These are phyloP conservation scores for Margaritifera margaritifera DNA, from an alignment of 2,888 invertebrate genomes.

Conservation along the genomic window DNA sequence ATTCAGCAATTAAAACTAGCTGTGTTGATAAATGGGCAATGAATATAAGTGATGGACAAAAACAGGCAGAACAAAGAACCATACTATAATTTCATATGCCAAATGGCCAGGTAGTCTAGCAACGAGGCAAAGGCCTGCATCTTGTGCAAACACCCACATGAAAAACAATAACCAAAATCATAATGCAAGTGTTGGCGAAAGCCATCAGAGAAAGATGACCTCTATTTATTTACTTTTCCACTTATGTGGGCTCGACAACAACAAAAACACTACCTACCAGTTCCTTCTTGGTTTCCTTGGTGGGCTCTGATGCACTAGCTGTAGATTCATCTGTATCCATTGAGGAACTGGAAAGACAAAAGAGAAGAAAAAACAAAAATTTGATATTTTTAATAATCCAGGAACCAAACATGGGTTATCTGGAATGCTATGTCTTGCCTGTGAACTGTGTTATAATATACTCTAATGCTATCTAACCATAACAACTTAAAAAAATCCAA, in stretches of 20 bases:
- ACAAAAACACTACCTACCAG: constrained; percentile 17
- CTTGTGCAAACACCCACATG: background rate
- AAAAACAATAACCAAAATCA: background rate
- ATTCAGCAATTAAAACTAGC: too few species aligned
- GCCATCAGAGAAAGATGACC: background rate
- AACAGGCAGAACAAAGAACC: too few species aligned
- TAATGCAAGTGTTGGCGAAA: background rate
- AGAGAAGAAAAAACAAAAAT: background rate
- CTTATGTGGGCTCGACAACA: background rate
- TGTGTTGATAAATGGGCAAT: too few species aligned
- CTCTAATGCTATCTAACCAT: too few species aligned
- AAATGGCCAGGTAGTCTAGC: too few species aligned
- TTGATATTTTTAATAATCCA: background rate
- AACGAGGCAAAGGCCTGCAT: background rate
- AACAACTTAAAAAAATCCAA: too few species aligned
- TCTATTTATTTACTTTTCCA: background rate
- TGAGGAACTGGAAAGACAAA: constrained; percentile 18
- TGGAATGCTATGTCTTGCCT: too few species aligned
- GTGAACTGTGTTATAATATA: too few species aligned
- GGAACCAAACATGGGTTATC: too few species aligned
- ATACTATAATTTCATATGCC: too few species aligned
- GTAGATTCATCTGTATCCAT: constrained; percentile 51
- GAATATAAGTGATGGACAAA: too few species aligned
- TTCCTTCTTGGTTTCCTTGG: constrained; percentile 28
- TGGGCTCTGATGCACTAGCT: constrained; percentile 22